phyloP scores from a whole-genome alignment of 2,888 invertebrate species.

The Netelia virgata region DNA sequence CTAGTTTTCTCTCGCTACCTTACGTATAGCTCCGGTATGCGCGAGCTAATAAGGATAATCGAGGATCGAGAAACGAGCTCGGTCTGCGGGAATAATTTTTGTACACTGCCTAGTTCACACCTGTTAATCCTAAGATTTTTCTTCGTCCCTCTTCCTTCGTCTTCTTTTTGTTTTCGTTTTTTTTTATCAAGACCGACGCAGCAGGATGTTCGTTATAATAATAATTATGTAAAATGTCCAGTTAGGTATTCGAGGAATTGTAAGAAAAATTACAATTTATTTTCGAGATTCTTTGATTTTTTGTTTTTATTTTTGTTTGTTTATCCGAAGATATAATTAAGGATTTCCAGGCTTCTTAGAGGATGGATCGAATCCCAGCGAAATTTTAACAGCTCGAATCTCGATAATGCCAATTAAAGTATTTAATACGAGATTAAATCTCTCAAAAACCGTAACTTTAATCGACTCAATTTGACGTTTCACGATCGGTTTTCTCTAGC shows the following conservation, averaged over 20 bases:
- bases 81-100: conserved; percentile 52
- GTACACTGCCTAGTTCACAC: conserved; percentile 17
- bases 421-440: no score
- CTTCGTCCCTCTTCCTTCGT: no score
- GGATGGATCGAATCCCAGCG: no score
- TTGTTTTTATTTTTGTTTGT: no score
- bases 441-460: no score
- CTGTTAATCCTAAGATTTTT: conserved; percentile 9
- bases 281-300: no score
- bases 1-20: conserved; percentile 56
- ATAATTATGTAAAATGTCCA: neutral
- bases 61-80: conserved; percentile 45
- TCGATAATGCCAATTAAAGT: no score
- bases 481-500: neutral
- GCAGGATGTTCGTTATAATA: neutral
- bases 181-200: neutral
- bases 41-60: conserved; percentile 39
- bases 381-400: no score
- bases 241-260: neutral
- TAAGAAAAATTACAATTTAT: no score
- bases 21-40: conserved; percentile 47
- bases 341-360: no score
- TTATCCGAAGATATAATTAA: no score
- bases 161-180: no score
- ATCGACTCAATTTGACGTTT: neutral